A percentile compares a stretch with the other conserved stretches of the same genome.
phyloP scores from a whole-genome alignment of 2,888 invertebrate genomes.

The Aphrophora alni region DNA sequence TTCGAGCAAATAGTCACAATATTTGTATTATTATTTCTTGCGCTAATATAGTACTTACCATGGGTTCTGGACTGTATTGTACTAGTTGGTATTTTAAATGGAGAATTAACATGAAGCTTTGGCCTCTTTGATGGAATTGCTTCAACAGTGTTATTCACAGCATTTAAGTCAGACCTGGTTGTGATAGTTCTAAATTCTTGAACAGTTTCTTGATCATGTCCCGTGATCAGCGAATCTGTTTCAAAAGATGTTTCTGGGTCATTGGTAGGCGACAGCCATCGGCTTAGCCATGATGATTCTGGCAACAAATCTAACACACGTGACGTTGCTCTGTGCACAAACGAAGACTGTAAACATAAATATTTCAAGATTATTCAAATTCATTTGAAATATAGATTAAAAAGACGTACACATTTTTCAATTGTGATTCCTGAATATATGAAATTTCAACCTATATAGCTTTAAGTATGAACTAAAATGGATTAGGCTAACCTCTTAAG shows the following conservation, averaged over 20 bases:
- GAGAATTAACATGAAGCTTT: constrained; percentile 20
- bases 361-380: background rate
- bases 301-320: constrained; percentile 69
- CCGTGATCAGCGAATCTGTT: background rate
- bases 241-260: constrained; percentile 25
- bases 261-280: constrained; percentile 47
- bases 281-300: constrained; percentile 59
- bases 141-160: constrained; percentile 6
- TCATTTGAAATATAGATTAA: no score
- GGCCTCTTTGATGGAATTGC: constrained; percentile 20
- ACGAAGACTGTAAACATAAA: constrained; percentile 64
- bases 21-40: no score
- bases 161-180: constrained; percentile 22
- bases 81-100: background rate
- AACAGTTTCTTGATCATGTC: background rate
- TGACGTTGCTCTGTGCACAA: constrained; percentile 71
- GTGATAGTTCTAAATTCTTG: constrained; percentile 13
- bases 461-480: no score
- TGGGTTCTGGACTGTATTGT: background rate
- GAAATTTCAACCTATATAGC: no score
- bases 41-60: background rate
- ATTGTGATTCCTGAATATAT: no score
- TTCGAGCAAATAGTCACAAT: no score
- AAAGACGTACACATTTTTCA: no score
- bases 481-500: no score